Conservation (phyloP, 2,113 vertebrate genomes). For the Arvicanthis niloticus region DNA sequence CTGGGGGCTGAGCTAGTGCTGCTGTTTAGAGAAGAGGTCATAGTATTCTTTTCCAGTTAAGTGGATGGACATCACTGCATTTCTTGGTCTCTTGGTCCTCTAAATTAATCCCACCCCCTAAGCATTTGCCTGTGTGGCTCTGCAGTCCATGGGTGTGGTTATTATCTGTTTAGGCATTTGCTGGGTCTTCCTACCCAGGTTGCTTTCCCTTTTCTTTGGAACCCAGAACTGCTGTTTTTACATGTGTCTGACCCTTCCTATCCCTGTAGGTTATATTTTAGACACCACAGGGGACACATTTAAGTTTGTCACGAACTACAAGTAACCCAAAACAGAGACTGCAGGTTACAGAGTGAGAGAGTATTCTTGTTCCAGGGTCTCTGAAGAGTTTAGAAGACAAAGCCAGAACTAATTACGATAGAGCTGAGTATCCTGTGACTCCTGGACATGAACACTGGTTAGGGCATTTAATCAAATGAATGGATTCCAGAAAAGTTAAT, state of each 20-base stretch:
- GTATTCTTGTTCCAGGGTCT: background rate
- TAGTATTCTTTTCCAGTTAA: background rate
- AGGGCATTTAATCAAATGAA: background rate
- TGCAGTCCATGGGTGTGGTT: rapidly evolving
- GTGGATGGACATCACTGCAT: background rate
- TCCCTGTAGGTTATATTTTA: background rate
- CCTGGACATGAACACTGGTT: rapidly evolving
- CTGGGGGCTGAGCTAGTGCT: background rate
- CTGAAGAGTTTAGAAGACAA: background rate
- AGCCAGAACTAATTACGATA: too few relatives aligned
- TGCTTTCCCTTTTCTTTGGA: background rate
- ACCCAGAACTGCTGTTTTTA: background rate
- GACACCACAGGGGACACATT: background rate
- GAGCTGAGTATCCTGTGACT: rapidly evolving
- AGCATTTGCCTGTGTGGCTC: rapidly evolving
- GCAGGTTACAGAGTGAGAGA: background rate
- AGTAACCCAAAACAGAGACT: background rate
- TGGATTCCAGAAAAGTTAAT: background rate
- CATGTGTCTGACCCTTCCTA: too few relatives aligned
- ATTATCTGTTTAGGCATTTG: background rate
- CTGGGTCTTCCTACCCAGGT: rapidly evolving
- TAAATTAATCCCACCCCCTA: background rate
- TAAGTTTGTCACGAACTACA: background rate
- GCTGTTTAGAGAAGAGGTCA: background rate
- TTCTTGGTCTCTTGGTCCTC: background rate